Evolutionary conservation across 37 sponge, comb jelly and placozoan species (phyloP).

Genomic region (Haliclona indistincta): DNA sequence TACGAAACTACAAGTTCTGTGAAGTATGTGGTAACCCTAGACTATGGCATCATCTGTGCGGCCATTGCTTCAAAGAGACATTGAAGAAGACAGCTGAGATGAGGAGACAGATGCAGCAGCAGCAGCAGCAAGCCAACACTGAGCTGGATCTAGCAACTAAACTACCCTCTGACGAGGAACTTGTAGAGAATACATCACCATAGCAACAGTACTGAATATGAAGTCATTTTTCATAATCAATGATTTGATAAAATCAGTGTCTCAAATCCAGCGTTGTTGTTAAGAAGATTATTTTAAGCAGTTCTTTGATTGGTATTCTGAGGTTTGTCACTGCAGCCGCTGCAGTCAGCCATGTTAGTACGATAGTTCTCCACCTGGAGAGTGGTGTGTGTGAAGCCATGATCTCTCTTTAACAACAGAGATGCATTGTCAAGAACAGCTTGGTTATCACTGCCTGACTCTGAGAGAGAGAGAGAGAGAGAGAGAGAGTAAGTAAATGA

Average conservation of each 20-base stretch:
- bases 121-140: no score
- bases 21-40: conserved; percentile 55
- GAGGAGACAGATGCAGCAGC: conserved; percentile 34
- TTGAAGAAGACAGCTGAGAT: conserved; percentile 55
- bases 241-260: no score
- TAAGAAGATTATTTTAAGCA: no score
- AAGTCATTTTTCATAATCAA: no score
- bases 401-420: conserved; percentile 37
- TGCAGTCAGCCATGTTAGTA: conserved; percentile 50
- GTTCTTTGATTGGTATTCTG: no score
- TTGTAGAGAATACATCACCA: no score
- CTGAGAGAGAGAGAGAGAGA: no score
- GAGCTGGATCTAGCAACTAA: no score
- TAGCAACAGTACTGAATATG: no score
- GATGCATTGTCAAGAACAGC: conserved; percentile 35
- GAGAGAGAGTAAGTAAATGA: no score
- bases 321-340: conserved; percentile 39
- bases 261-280: no score
- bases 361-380: conserved; percentile 68
- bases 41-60: conserved; percentile 70
- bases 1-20: conserved; percentile 54
- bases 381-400: conserved; percentile 59
- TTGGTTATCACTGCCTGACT: conserved; percentile 17
- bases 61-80: conserved; percentile 64
- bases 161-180: no score